Evolutionary conservation across 1,140 invertebrate species (phyloP).

Genomic region (Megalonaias nervosa): DNA sequence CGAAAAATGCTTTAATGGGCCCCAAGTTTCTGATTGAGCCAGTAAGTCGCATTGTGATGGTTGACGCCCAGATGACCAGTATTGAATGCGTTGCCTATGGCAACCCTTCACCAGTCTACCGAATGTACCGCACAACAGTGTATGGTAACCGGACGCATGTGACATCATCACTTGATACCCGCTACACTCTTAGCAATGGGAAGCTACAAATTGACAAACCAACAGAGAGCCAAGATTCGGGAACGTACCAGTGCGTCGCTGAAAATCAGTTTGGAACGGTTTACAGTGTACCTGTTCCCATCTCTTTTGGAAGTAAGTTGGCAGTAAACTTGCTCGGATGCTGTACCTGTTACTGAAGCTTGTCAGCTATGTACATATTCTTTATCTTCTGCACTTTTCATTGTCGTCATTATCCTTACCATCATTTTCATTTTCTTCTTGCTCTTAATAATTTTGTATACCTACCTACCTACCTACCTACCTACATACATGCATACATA

Average conservation of each 20-base stretch:
- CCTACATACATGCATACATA: no score
- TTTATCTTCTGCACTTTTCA: no score
- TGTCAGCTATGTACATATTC: no score
- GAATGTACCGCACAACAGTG: slow-evolving; percentile 54
- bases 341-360: no score
- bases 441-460: no score
- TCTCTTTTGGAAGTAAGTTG: slow-evolving; percentile 86
- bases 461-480: no score
- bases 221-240: slow-evolving; percentile 80
- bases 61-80: background rate
- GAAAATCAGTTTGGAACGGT: slow-evolving; percentile 92
- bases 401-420: no score
- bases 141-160: slow-evolving; percentile 71
- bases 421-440: no score
- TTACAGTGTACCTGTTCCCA: slow-evolving; percentile 87
- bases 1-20: slow-evolving; percentile 26
- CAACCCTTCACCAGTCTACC: slow-evolving; percentile 90
- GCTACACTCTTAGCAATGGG: slow-evolving; percentile 92
- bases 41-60: slow-evolving; percentile 35
- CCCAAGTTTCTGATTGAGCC: slow-evolving; percentile 43
- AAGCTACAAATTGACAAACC: slow-evolving; percentile 90
- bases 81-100: slow-evolving; percentile 86
- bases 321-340: background rate
- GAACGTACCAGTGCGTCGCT: slow-evolving; percentile 94
- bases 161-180: slow-evolving; percentile 72